These are phyloP conservation scores for Carollia perspicillata DNA, from an alignment of 2,113 vertebrate species.

Conservation along the genomic window DNA sequence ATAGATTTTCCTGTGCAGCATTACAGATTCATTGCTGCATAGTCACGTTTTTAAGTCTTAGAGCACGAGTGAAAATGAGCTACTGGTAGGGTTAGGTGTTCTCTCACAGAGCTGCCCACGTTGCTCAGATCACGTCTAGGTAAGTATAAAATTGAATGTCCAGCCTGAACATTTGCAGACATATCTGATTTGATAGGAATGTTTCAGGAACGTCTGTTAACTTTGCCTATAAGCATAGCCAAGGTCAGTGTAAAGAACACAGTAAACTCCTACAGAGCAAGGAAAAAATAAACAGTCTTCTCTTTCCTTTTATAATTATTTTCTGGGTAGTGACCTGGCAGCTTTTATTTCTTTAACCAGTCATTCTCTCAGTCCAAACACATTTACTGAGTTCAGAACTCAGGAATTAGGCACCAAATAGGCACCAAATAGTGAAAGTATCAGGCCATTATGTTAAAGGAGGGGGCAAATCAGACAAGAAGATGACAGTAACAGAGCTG, in stretches of 20 bases:
- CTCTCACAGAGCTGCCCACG: not conserved
- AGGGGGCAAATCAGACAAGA: not conserved
- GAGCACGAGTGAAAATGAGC: not conserved
- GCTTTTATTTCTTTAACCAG: not conserved
- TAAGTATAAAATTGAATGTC: not conserved
- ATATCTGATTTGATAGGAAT: not conserved
- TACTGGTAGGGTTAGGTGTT: constrained; percentile 1
- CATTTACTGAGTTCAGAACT: not conserved
- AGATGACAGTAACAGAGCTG: too few species aligned
- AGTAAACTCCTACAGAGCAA: not conserved
- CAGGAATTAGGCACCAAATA: not conserved
- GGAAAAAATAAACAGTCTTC: rapidly evolving
- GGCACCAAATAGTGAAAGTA: not conserved
- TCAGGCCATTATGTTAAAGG: not conserved
- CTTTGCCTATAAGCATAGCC: not conserved
- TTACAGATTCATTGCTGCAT: not conserved
- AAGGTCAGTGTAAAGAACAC: not conserved
- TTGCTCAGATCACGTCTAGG: not conserved
- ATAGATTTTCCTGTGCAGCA: not conserved
- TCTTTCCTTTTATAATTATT: not conserved
- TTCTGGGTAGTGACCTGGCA: not conserved
- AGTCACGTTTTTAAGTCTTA: constrained; percentile 34
- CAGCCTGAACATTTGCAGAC: not conserved
- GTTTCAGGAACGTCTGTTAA: not conserved
- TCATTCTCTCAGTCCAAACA: not conserved